Conservation (phyloP, 2,113 vertebrate species). For the Cyphomyrus plagiostoma region DNA sequence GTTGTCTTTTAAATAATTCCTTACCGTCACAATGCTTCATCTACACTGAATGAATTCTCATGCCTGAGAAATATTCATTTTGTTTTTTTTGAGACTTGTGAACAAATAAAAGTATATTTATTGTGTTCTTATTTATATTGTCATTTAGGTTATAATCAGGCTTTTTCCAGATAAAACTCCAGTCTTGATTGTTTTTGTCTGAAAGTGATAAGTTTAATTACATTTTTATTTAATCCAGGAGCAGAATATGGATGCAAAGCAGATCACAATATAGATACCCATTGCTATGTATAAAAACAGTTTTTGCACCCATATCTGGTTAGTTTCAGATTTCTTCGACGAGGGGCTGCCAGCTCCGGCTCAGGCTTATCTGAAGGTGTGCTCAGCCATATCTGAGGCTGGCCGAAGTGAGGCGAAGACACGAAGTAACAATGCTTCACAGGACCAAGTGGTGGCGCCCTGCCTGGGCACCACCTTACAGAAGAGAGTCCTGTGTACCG, state of each 20-base stretch:
- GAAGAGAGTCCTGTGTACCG: constrained; percentile 58
- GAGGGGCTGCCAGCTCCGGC: constrained; percentile 61
- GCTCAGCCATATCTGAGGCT: constrained; percentile 55
- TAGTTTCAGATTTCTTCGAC: constrained; percentile 62
- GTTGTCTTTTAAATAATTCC: background rate
- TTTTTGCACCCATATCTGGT: background rate
- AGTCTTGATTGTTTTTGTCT: background rate
- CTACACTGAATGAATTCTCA: background rate
- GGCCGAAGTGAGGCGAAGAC: constrained; percentile 45
- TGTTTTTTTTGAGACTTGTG: background rate
- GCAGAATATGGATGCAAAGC: background rate
- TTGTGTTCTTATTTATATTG: background rate
- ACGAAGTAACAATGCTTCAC: constrained; percentile 33
- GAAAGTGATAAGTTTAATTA: background rate
- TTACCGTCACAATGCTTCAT: background rate
- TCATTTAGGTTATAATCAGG: background rate
- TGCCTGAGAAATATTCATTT: background rate
- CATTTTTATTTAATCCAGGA: background rate
- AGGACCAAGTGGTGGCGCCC: constrained; percentile 32
- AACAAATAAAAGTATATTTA: background rate
- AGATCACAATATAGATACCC: background rate
- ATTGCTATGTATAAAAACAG: background rate
- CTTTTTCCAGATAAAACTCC: background rate
- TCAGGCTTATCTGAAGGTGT: constrained; percentile 65
- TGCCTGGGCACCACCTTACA: constrained; percentile 57